Percentiles rank a stretch among this genome's conserved stretches.
These are phyloP conservation scores for Etheostoma cragini DNA, from an alignment of 2,113 vertebrate genomes.

Conservation along the genomic window DNA sequence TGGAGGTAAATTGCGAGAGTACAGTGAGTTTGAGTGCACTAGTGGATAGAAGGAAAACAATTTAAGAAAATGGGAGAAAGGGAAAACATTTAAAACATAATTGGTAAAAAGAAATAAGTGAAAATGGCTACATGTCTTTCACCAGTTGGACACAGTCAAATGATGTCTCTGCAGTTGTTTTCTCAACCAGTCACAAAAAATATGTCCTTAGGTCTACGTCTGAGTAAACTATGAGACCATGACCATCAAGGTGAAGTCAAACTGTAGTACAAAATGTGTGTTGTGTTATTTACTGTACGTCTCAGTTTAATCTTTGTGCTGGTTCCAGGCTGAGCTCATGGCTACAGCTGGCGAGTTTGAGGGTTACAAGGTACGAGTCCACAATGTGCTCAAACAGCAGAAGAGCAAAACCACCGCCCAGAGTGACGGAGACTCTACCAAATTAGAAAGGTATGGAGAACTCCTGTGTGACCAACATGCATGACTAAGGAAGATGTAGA, in stretches of 20 bases:
- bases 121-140: not conserved
- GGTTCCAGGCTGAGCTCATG: slow-evolving; percentile 88
- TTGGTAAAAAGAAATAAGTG: not conserved
- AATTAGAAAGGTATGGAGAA: slow-evolving; percentile 89
- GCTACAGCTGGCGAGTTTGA: slow-evolving; percentile 91
- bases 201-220: no score
- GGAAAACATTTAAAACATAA: not conserved
- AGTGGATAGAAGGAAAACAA: not conserved
- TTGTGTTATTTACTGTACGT: not conserved
- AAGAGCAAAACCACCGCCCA: slow-evolving; percentile 89
- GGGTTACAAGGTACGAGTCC: slow-evolving; percentile 96
- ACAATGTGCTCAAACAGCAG: slow-evolving; percentile 98
- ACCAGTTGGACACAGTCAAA: not conserved
- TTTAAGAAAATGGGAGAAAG: not conserved
- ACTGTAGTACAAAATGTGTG: not conserved
- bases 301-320: slow-evolving; percentile 15
- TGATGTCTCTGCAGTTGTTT: not conserved
- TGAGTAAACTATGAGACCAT: not conserved
- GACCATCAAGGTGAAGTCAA: not conserved
- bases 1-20: not conserved
- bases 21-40: not conserved
- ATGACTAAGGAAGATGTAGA: not conserved
- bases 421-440: slow-evolving; percentile 87
- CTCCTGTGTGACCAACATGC: not conserved
- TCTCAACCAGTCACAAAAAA: not conserved